Percentiles rank a stretch among this genome's conserved stretches.
Conservation (phyloP, 2,797 vertebrate species). For the Delichon dasypus region DNA sequence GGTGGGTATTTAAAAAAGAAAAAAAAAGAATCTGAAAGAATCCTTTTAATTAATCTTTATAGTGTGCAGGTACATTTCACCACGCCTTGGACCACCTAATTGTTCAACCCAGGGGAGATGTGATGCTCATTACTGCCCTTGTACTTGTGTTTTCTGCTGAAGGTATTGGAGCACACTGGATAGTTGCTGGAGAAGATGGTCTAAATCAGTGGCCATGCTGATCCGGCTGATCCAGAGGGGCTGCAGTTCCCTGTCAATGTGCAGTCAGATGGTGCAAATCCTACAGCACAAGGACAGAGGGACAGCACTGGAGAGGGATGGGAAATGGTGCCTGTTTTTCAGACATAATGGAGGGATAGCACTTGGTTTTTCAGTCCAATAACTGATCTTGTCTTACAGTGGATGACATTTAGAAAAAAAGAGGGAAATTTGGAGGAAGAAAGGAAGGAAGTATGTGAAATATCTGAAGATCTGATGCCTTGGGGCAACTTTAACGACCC, state of each 20-base stretch:
- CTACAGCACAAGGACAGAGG: rapidly evolving
- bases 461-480: background rate
- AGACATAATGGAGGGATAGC: background rate
- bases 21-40: background rate
- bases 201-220: background rate
- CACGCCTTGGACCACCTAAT: background rate
- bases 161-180: background rate
- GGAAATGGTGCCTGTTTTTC: background rate
- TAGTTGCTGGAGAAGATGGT: background rate
- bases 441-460: background rate
- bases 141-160: background rate
- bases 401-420: background rate
- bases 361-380: background rate
- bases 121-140: background rate
- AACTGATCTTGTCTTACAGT: background rate
- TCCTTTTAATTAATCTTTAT: background rate
- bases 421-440: background rate
- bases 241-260: background rate
- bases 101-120: background rate
- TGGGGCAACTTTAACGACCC: background rate
- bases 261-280: background rate
- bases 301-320: background rate
- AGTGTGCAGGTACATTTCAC: background rate
- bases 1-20: background rate
- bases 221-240: rapidly evolving